A percentile compares a stretch with the other conserved stretches of the same genome.
Evolutionary conservation across 2,113 vertebrate species (phyloP).

Genomic region (Dicerorhinus sumatrensis): DNA sequence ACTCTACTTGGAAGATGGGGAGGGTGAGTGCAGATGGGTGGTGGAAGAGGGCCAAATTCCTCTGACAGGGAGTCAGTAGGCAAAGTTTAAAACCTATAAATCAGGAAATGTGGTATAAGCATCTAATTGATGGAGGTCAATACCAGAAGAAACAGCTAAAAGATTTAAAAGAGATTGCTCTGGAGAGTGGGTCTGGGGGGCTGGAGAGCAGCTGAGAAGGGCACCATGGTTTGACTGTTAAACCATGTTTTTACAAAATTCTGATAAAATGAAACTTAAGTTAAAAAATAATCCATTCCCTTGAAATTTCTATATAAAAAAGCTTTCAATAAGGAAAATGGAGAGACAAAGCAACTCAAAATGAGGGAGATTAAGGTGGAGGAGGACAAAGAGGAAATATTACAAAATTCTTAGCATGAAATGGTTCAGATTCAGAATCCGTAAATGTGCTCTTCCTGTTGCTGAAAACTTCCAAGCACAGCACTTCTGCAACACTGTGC

Average conservation of each 20-base stretch:
- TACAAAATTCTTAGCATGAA: slow-evolving; percentile 13
- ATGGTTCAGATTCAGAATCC: not conserved
- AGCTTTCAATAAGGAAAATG: slow-evolving; percentile 16
- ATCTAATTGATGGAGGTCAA: not conserved
- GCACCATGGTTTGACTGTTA: slow-evolving; percentile 8
- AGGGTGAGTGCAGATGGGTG: not conserved
- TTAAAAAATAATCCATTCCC: slow-evolving; percentile 9
- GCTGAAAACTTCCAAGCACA: not conserved
- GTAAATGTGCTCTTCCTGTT: not conserved
- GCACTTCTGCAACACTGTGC: not conserved
- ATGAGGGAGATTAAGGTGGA: not conserved
- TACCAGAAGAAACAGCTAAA: not conserved
- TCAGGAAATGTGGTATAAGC: not conserved
- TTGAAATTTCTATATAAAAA: slow-evolving; percentile 56
- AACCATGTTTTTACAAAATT: not conserved
- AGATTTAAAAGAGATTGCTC: not conserved
- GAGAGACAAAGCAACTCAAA: slow-evolving; percentile 43
- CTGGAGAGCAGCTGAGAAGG: not conserved
- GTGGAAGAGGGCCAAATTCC: not conserved
- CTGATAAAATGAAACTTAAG: slow-evolving; percentile 26
- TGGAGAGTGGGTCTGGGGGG: not conserved
- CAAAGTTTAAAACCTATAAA: not conserved
- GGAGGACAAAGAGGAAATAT: slow-evolving; percentile 22
- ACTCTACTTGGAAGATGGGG: not conserved
- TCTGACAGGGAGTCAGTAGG: not conserved